Evolutionary conservation across 2,888 invertebrate genomes (phyloP), one percentile per base, ranked within the genome.

Genomic region (Xestoiulus laeticollis): DNA sequence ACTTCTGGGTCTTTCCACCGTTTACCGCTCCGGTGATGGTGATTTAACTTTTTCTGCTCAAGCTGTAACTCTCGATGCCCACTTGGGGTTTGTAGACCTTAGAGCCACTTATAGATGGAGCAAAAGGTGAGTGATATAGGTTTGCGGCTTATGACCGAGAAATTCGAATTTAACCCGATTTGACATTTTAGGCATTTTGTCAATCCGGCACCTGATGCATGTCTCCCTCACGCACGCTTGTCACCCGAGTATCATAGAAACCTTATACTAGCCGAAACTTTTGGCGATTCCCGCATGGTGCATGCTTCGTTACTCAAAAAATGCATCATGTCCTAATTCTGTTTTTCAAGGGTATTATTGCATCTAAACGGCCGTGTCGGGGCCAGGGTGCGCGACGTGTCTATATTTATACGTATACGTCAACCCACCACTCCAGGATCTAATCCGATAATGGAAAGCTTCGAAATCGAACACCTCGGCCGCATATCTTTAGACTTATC

Each of bases 1-100:
- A 32, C 38, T 89, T n/a, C 26, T 89, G 48, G 89, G 89, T 30
- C 43, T 89, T 44, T 89, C 89, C 19, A 88, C 89, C 14, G 88
- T 89, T 26, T 88, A 87, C 86, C 88, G 89, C 19, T 89, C 89
- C 19, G 89, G 89, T 8, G 89, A 89, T 68, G 87, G 88, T 16
- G 87, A 86, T 26, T 68, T 89, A 48, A 86, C 88, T 19, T 88
- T 89, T 83, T 86, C 87, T 30, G 68, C 89, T 26, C 87, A 89
- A 86, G 89, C 88, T 33, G 88, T 88, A 26, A 88, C 88, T 43
- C 86, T 89, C 26, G 89, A 89, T 68, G 89, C 89, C 30, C 87
- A 87, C 26, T 33, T 89, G 12, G 89, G 88, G 2, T 89, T 89
- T 68, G 89, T 85, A 22, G 87, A 88, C 82, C 87, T 89, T 26